These are phyloP conservation scores for Apodemia hepburni DNA, from an alignment of 2,888 invertebrate genomes.

Conservation along the genomic window DNA sequence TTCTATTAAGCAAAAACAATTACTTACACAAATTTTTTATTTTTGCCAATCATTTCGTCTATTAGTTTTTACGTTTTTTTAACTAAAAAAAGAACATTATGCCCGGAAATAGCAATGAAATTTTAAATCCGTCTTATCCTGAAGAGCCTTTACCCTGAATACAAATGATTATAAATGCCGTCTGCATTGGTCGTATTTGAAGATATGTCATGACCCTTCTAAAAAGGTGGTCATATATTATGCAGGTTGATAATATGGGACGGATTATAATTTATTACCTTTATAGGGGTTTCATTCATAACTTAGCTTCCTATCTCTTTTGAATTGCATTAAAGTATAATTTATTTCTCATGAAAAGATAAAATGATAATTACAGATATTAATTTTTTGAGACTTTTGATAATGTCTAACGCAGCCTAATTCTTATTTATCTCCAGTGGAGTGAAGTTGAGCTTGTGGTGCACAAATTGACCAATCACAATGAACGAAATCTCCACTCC, in stretches of 20 bases:
- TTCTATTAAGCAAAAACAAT: no score
- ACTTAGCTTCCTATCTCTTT: background rate
- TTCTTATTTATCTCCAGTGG: no score
- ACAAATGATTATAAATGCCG: conserved; percentile 7
- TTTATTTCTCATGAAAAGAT: background rate
- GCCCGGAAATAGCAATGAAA: background rate
- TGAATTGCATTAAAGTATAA: background rate
- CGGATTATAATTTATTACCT: conserved; percentile 9
- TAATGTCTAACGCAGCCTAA: no score
- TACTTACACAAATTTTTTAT: no score
- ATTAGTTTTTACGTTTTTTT: no score
- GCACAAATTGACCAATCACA: no score
- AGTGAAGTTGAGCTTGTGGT: no score
- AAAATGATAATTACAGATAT: background rate
- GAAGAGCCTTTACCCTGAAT: background rate
- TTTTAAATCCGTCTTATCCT: background rate
- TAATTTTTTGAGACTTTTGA: background rate
- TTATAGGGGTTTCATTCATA: background rate
- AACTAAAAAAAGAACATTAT: background rate
- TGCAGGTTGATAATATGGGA: background rate
- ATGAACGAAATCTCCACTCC: no score
- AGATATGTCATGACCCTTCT: conserved; percentile 7
- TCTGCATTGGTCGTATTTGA: conserved; percentile 2
- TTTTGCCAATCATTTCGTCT: no score
- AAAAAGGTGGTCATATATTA: conserved; percentile 4